Base-by-base conservation (phyloP, 2,888 invertebrate species). In the Stictocephala bisonia region DNA sequence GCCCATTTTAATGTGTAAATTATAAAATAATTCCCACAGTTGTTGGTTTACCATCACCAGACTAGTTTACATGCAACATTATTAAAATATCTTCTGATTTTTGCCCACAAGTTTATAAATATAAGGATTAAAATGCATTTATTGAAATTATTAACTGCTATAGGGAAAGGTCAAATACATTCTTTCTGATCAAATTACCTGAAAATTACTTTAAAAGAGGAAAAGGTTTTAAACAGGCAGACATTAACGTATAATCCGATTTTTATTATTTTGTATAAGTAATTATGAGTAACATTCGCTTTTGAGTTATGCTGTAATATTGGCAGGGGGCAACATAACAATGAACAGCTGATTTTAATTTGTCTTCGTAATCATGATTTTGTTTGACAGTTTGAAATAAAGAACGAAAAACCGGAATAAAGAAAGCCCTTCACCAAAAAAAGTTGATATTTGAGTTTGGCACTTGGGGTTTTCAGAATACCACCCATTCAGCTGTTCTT, bases 251-350 rank as follows among this genome's bases (percentile, higher is more conserved):
- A 60, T 60, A 60, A 40, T 60, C 60, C 60, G 60, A 60, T 60
- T 60, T 60, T 60, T 60, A 60, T 60, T n/a, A n/a, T n/a, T 60
- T 60, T 60, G 31, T 60, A 60, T 60, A 60, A 60, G 60, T 60
- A n/a, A n/a, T n/a, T n/a, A 60, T 60, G 60, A 60, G 60, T 60
- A 60, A 60, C 60, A 60, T 60, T 60, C 60, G 60, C 60, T 60
- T 31, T 51, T 56, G 60, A 35, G 40, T 35, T 60, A 35, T 60
- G 40, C 60, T 22, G 40, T 60, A 60, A 58, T 40, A 60, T 60
- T 22, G 60, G 60, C 60, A 60, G 60, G 44, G 60, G 60, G 60
- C 60, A 60, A 60, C 40, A 13, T 24, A 60, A 60, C 60, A 60
- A 60, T 24, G 40, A 60, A 60, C 60, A 60, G 60, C 60, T 60